Conservation (phyloP, 1,140 invertebrate genomes). For the Megalopta genalis region DNA sequence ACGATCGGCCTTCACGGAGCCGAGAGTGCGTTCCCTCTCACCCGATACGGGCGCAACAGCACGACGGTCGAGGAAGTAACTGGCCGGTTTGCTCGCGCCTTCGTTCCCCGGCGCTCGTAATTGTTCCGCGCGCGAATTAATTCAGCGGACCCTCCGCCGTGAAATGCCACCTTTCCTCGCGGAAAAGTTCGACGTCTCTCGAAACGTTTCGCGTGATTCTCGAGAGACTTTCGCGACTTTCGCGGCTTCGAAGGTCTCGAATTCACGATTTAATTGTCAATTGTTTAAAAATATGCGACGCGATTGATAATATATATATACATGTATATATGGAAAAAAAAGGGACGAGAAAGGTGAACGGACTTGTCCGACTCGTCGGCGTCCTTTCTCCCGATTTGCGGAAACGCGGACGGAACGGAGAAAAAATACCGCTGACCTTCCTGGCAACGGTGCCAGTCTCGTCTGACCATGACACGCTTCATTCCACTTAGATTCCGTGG, state of each 20-base stretch:
- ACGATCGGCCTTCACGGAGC: slow-evolving; percentile 36
- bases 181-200: no score
- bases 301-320: no score
- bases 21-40: slow-evolving; percentile 40
- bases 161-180: no score
- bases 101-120: background rate
- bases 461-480: slow-evolving; percentile 15
- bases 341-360: background rate
- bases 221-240: no score
- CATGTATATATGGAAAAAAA: no score
- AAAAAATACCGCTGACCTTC: background rate
- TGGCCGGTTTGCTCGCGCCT: background rate
- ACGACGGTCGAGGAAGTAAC: slow-evolving; percentile 31
- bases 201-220: no score
- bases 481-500: background rate
- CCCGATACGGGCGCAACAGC: background rate
- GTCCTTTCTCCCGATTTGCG: slow-evolving; percentile 9
- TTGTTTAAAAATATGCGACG: no score
- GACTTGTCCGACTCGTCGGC: background rate
- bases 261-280: no score
- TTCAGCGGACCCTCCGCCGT: no score
- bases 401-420: slow-evolving; percentile 1
- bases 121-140: no score
- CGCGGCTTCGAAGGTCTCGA: no score
- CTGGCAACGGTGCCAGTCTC: background rate